Percentiles rank a stretch among this genome's conserved stretches.
These are phyloP conservation scores for Passer montanus DNA, from an alignment of 2,113 vertebrate species.

Conservation along the genomic window DNA sequence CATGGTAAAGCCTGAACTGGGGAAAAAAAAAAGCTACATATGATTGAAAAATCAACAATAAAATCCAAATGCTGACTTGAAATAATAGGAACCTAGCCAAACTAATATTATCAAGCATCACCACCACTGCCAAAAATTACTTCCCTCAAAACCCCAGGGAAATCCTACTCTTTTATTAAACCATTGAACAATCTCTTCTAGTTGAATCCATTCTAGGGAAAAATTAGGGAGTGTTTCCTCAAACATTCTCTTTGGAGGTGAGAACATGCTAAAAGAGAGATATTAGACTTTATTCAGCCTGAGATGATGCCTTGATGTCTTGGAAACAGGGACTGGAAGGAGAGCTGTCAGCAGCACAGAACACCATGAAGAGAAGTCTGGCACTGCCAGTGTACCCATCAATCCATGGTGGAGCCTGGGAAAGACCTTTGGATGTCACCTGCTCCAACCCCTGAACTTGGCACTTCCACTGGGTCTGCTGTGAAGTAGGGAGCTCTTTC, in stretches of 20 bases:
- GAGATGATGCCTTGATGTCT: not conserved
- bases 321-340: not conserved
- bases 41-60: not conserved
- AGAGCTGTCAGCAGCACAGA: not conserved
- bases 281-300: not conserved
- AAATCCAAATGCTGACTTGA: conserved; percentile 2
- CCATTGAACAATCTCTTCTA: not conserved
- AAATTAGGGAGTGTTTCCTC: not conserved
- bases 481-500: not conserved
- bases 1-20: not conserved
- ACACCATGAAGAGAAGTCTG: not conserved
- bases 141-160: not conserved
- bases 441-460: not conserved
- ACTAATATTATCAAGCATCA: not conserved
- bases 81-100: conserved; percentile 4
- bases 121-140: not conserved
- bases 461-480: not conserved
- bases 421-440: not conserved
- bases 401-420: not conserved
- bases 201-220: not conserved
- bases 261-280: not conserved
- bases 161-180: not conserved
- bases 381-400: fast-evolving
- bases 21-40: not conserved
- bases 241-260: not conserved